Evolutionary conservation across 2,113 vertebrate genomes (phyloP).

Genomic region (Mustela nigripes): DNA sequence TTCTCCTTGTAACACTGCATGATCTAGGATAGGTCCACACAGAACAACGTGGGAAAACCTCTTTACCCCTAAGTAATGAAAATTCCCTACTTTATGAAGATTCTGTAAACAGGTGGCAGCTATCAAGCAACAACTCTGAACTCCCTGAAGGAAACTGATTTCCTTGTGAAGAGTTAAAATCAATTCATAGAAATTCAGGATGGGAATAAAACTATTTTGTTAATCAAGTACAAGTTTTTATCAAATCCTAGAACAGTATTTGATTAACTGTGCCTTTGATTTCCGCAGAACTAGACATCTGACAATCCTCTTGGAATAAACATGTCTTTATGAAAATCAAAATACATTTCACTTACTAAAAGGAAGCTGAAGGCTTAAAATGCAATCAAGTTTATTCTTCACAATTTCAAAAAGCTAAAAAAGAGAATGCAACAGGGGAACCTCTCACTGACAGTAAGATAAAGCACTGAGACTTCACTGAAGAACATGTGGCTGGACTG

Average conservation of each 20-base stretch:
- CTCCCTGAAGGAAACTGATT: background rate
- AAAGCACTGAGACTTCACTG: background rate
- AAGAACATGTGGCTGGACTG: background rate
- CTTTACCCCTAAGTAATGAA: background rate
- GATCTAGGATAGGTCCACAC: background rate
- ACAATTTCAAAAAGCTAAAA: background rate
- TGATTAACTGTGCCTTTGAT: background rate
- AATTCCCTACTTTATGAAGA: background rate
- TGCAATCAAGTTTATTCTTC: background rate
- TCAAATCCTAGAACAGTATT: background rate
- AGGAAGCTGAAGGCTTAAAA: constrained; percentile 41
- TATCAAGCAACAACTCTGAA: constrained; percentile 28
- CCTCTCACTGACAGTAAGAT: background rate
- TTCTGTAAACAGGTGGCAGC: background rate
- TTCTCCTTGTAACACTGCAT: background rate
- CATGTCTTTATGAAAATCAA: background rate
- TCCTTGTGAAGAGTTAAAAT: background rate
- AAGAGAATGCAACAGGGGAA: background rate
- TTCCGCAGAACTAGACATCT: background rate
- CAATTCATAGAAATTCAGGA: background rate
- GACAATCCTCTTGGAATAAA: constrained; percentile 1
- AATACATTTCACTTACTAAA: constrained; percentile 28
- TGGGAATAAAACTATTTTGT: background rate
- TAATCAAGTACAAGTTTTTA: background rate
- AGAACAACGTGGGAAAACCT: background rate